Conservation (phyloP, 2,113 vertebrate genomes). For the Coreoperca whiteheadi region DNA sequence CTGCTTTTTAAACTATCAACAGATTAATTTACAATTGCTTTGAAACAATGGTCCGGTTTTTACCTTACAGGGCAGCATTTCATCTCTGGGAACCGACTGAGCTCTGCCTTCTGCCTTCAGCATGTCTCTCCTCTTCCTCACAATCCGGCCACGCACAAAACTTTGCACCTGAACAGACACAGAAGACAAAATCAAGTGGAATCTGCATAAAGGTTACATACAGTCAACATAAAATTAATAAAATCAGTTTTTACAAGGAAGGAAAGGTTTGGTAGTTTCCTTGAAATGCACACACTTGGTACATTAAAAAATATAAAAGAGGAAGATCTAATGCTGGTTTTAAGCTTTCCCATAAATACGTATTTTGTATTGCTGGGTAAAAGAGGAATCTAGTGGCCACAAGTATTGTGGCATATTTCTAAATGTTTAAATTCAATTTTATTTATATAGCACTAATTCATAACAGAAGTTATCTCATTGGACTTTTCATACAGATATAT, state of each 20-base stretch:
- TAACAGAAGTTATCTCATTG: too few relatives aligned
- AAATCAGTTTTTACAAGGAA: not conserved
- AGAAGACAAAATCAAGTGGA: not conserved
- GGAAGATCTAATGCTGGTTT: too few relatives aligned
- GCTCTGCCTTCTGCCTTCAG: conserved; percentile 94
- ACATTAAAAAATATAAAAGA: not conserved
- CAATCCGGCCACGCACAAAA: conserved; percentile 93
- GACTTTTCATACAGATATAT: too few relatives aligned
- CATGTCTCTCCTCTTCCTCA: conserved; percentile 94
- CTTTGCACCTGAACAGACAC: conserved; percentile 85
- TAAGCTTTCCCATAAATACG: too few relatives aligned
- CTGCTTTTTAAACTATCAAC: not conserved
- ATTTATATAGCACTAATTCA: too few relatives aligned
- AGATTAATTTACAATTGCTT: not conserved
- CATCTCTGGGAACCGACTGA: conserved; percentile 95
- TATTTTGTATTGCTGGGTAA: too few relatives aligned
- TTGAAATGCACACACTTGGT: too few relatives aligned
- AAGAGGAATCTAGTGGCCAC: too few relatives aligned
- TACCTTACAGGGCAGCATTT: conserved; percentile 87
- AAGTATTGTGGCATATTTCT: too few relatives aligned
- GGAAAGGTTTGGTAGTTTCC: too few relatives aligned
- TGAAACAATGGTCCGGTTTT: not conserved
- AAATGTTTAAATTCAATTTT: too few relatives aligned
- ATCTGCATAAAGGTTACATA: not conserved
- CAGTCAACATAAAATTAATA: too few relatives aligned